These are phyloP conservation scores for Drosophila antonietae DNA, from an alignment of 2,888 invertebrate genomes.

Conservation along the genomic window DNA sequence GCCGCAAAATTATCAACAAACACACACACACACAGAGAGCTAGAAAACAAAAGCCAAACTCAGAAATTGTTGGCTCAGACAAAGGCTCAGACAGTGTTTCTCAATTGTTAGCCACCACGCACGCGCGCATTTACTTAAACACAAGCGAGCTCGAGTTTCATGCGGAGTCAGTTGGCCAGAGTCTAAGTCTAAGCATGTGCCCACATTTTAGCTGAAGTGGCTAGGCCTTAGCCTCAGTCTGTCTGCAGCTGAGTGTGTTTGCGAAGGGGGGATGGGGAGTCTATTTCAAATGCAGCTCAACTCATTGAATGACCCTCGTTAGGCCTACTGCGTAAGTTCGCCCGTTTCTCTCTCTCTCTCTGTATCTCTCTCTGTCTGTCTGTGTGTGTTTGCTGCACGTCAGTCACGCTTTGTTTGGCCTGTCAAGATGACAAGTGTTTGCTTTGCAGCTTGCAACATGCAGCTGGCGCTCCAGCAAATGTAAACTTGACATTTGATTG, in stretches of 20 bases:
- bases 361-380: slow-evolving; percentile 19
- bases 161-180: slow-evolving; percentile 22
- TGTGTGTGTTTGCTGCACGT: slow-evolving; percentile 35
- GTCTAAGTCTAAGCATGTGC: slow-evolving; percentile 56
- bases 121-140: slow-evolving; percentile 80
- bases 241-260: slow-evolving; percentile 16
- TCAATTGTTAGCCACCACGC: slow-evolving; percentile 80
- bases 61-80: slow-evolving; percentile 43
- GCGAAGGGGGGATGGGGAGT: slow-evolving; percentile 62
- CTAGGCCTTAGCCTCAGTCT: not conserved
- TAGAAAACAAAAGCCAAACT: slow-evolving; percentile 49
- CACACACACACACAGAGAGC: slow-evolving; percentile 34
- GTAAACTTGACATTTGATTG: slow-evolving; percentile 82
- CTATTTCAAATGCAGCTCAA: slow-evolving; percentile 70
- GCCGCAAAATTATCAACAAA: slow-evolving; percentile 77
- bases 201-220: slow-evolving; percentile 65
- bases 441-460: slow-evolving; percentile 53
- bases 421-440: slow-evolving; percentile 82
- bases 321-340: slow-evolving; percentile 60
- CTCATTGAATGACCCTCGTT: slow-evolving; percentile 78
- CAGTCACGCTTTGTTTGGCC: slow-evolving; percentile 81
- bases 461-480: slow-evolving; percentile 69
- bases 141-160: slow-evolving; percentile 72
- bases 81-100: slow-evolving; percentile 68
- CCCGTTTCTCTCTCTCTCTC: slow-evolving; percentile 14